Base-by-base conservation (phyloP, 2,888 invertebrate species). In the Clivina fossor region DNA sequence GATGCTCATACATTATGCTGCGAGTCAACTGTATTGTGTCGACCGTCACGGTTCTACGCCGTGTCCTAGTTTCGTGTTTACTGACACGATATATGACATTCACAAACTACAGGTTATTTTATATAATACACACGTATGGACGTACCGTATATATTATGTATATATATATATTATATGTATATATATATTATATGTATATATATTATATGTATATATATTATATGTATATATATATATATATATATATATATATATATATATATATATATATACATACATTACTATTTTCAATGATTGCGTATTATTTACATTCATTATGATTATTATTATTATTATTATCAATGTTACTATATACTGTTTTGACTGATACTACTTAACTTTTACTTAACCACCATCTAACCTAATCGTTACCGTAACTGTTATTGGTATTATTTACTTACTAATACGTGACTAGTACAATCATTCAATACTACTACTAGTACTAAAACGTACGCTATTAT, bases 11-110 rank as follows among this genome's bases (percentile, higher is more conserved):
- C 51, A 51, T 51, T 43, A 68, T 67, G 68, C 69, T 71, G 68
- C 69, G 72, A 71, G 72, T 71, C 68, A 71, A 70, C 66, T 73
- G 72, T 73, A 73, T 72, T 73, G 68, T 71, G 72, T 70, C 68
- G 68, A 70, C 65, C 66, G 70, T 71, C 71, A 70, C 65, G 68
- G 64, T 63, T 59, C 60, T 61, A 58, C 43, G 33, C 51, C 41
- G 51, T 51, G 51, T 43, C 33, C 51, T 43, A 43, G 30, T 51
- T 32, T 60, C 49, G 61, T 54, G 56, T 35, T 56, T 19, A 62
- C 60, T 60, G 59, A 60, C 58, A 60, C 58, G 58, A 59, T 59
- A n/a, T n/a, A 53, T 58, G 50, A 58, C 58, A 60, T 58, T 53
- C 53, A 60, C 50, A 58, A 50, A 32, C 51, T 32, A 43, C 51